These are phyloP conservation scores for Aphelenchoides besseyi DNA, from an alignment of 1,140 invertebrate species.

Conservation along the genomic window DNA sequence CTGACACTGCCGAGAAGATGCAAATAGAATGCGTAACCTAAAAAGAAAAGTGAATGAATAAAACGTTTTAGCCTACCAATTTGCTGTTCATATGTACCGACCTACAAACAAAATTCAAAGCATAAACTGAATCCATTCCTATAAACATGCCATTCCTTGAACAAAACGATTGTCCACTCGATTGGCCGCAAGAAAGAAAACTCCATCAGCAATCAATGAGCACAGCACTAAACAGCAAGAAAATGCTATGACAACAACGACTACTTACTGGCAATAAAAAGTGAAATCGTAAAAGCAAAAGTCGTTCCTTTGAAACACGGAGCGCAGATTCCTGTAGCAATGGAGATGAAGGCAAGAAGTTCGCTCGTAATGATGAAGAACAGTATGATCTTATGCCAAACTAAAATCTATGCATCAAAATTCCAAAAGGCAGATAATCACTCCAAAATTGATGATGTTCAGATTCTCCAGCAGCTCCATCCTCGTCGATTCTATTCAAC, in stretches of 20 bases:
- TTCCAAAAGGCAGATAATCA: slow-evolving; percentile 14
- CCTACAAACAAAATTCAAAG: slow-evolving; percentile 1
- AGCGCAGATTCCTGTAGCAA: slow-evolving; percentile 59
- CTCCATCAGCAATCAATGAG: slow-evolving; percentile 59
- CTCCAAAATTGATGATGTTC: slow-evolving; percentile 62
- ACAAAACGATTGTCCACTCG: slow-evolving; percentile 61
- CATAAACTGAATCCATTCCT: slow-evolving; percentile 16
- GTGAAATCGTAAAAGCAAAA: slow-evolving; percentile 58
- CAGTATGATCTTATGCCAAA: slow-evolving; percentile 59
- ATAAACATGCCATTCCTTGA: slow-evolving; percentile 57
- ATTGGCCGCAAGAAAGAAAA: slow-evolving; percentile 62
- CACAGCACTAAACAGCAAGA: slow-evolving; percentile 45
- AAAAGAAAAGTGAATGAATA: slow-evolving; percentile 17
- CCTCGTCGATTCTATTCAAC: slow-evolving; percentile 57
- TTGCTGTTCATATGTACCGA: slow-evolving; percentile 21
- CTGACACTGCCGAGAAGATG: slow-evolving; percentile 58
- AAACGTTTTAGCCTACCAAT: slow-evolving; percentile 12
- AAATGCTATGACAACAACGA: neutral
- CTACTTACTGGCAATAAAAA: slow-evolving; percentile 56
- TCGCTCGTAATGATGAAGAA: slow-evolving; percentile 60
- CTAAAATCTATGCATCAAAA: slow-evolving; percentile 24
- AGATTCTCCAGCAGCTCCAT: slow-evolving; percentile 59
- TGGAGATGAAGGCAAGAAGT: slow-evolving; percentile 56
- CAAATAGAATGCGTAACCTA: slow-evolving; percentile 62
- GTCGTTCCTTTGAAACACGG: slow-evolving; percentile 59